These are phyloP conservation scores for Thymelicus sylvestris DNA, from an alignment of 2,888 invertebrate species.

Conservation along the genomic window DNA sequence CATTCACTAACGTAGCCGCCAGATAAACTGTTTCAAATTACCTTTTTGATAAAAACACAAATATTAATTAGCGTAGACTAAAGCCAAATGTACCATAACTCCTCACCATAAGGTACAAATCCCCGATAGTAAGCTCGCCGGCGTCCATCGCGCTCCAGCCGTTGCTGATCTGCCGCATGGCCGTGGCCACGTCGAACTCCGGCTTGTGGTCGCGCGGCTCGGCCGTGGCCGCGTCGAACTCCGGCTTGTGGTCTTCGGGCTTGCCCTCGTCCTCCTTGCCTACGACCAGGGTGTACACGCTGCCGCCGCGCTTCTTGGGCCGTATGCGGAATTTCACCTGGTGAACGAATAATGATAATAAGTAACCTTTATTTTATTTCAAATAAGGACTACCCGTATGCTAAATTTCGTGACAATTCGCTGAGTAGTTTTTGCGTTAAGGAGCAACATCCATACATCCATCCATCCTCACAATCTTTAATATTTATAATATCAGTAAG, in stretches of 20 bases:
- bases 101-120: constrained; percentile 94
- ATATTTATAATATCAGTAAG: too few species aligned
- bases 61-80: too few species aligned
- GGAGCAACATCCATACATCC: too few species aligned
- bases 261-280: constrained; percentile 56
- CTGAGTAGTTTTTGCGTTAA: not conserved
- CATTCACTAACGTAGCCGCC: too few species aligned
- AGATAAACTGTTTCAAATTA: too few species aligned
- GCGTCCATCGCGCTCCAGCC: constrained; percentile 93
- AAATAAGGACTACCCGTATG: too few species aligned
- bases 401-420: not conserved
- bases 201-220: constrained; percentile 36
- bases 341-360: too few species aligned
- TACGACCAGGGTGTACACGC: constrained; percentile 66
- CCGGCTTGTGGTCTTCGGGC: not conserved
- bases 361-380: too few species aligned
- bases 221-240: too few species aligned
- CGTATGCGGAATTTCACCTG: constrained; percentile 77
- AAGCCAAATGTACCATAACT: not conserved
- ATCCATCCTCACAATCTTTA: too few species aligned
- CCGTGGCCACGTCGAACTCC: constrained; percentile 67
- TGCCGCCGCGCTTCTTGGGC: constrained; percentile 74
- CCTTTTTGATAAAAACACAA: too few species aligned
- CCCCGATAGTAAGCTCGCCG: constrained; percentile 93
- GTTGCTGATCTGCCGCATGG: constrained; percentile 75